Evolutionary conservation across 1,140 invertebrate genomes (phyloP), one percentile per base, ranked within the genome.

Genomic region (Helicoverpa zea): DNA sequence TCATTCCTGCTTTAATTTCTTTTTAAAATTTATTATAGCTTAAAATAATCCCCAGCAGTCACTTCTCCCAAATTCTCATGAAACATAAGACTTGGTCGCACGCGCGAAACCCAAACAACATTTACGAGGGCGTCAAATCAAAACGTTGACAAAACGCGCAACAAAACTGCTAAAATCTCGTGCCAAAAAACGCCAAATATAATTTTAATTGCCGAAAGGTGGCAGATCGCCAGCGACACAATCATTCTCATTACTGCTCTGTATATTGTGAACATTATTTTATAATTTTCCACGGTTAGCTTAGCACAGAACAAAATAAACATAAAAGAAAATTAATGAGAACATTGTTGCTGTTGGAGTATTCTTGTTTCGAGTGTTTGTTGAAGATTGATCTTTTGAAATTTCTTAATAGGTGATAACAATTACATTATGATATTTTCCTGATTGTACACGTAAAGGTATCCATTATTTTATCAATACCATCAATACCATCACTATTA

Each of bases 111-210:
- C 61, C 43, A 66, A 66, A 66, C 43, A 66, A 16, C 18, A 66
- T 49, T 66, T 49, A 49, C 63, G 43, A 66, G 63, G 63, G 63
- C 63, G 63, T 66, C 35, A 66, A 66, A 23, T 70, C 66, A 51
- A 29, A 70, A 68, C 64, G 64, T 68, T 68, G 64, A 68, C 64
- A 70, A 70, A 70, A 54, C 58, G 59, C 52, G 61, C 64, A 64
- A 77, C 47, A 77, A 64, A 77, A 18, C 30, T 54, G 12, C 49
- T 29, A 16, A 52, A 52, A 77, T 43, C 18, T 13, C 14, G 75
- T 77, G 75, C 75, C 75, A 64, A 64, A 75, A 77, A 64, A 63
- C 75, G 75, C 29, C 75, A 77, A 77, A 77, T 77, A 77, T 77
- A 77, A 77, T 77, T 77, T 77, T 77, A 77, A 77, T 77, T 77